phyloP scores from a whole-genome alignment of 2,113 vertebrate genomes.

The Microcebus tavaratra region DNA sequence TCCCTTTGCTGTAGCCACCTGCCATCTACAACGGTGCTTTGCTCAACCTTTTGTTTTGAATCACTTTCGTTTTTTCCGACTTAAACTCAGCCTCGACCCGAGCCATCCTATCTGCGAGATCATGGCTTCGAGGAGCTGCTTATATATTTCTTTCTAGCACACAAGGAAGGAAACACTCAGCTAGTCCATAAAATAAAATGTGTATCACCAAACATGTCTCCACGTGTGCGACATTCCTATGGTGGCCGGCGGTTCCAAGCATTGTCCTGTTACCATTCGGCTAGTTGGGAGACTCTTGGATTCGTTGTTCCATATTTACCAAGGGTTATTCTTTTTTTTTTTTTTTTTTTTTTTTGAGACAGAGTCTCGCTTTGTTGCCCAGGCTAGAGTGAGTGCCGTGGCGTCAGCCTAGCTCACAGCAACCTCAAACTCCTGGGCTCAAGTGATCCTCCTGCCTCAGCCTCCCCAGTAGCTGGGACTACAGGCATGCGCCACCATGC shows the following conservation, averaged over 20 bases:
- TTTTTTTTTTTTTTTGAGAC: not conserved
- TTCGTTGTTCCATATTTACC: not conserved
- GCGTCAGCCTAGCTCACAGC: too few species aligned
- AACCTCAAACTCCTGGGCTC: too few species aligned
- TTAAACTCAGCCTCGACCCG: not conserved
- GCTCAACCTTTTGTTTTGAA: not conserved
- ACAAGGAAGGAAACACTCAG: not conserved
- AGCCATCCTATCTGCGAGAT: not conserved
- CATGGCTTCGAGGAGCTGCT: not conserved
- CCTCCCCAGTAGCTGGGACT: too few species aligned
- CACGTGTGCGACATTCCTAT: rapidly evolving
- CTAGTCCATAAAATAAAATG: not conserved
- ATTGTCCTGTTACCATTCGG: not conserved
- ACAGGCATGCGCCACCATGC: too few species aligned
- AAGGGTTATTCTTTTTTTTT: not conserved
- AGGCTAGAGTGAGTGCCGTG: too few species aligned
- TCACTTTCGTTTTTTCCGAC: not conserved
- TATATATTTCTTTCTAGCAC: not conserved
- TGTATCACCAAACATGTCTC: not conserved
- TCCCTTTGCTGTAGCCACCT: rapidly evolving
- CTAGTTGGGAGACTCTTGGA: not conserved
- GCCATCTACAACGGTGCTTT: not conserved
- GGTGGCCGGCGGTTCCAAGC: not conserved
- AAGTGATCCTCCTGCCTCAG: too few species aligned
- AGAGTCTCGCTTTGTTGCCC: too few species aligned